These are phyloP conservation scores for Clupea harengus DNA, from an alignment of 2,113 vertebrate species.

Conservation along the genomic window DNA sequence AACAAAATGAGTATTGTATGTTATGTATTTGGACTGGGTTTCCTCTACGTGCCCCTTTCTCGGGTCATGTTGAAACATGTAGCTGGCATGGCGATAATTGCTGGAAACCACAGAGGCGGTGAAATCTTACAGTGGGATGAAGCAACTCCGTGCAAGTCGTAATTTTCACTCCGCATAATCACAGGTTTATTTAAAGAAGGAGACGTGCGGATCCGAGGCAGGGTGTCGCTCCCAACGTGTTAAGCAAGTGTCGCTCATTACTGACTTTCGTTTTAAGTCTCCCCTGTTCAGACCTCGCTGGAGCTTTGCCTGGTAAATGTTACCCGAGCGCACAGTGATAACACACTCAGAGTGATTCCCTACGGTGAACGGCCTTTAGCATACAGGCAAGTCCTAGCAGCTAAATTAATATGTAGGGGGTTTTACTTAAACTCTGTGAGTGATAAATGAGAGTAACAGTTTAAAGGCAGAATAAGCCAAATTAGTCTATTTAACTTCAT, in stretches of 20 bases:
- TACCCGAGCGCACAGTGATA: too few species aligned
- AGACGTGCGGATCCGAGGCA: constrained; percentile 57
- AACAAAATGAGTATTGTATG: constrained; percentile 19
- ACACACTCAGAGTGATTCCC: too few species aligned
- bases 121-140: constrained; percentile 55
- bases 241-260: constrained; percentile 53
- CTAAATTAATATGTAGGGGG: too few species aligned
- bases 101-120: constrained; percentile 34
- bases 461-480: too few species aligned
- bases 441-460: too few species aligned
- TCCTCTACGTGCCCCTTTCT: constrained; percentile 7
- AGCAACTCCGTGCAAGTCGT: constrained; percentile 65
- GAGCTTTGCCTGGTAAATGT: neutral
- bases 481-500: too few species aligned
- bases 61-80: constrained; percentile 62
- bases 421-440: too few species aligned
- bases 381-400: too few species aligned
- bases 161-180: constrained; percentile 68
- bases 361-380: too few species aligned
- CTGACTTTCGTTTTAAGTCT: constrained; percentile 37
- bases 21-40: neutral
- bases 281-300: neutral
- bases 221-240: constrained; percentile 61
- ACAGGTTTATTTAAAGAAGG: constrained; percentile 69
- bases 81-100: constrained; percentile 69